A percentile compares a stretch with the other conserved stretches of the same genome.
phyloP scores from a whole-genome alignment of 2,113 vertebrate genomes.

The Cinclus cinclus region DNA sequence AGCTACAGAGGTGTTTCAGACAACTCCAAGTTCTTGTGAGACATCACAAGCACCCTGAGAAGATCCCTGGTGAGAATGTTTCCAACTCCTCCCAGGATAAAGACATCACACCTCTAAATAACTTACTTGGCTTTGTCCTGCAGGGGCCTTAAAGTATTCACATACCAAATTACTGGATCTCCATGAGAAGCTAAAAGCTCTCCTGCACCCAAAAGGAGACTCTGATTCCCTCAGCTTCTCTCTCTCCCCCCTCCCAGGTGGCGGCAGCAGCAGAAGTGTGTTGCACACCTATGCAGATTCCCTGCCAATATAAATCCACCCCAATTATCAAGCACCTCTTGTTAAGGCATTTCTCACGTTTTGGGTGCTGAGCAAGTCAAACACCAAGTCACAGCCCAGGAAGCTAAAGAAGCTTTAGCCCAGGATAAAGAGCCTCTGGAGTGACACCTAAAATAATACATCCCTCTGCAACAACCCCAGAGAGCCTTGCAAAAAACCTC shows the following conservation, averaged over 20 bases:
- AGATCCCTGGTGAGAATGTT: not conserved
- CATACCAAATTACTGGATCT: not conserved
- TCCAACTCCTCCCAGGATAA: not conserved
- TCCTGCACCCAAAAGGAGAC: not conserved
- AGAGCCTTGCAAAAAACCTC: rapidly evolving
- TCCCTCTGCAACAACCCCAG: not conserved
- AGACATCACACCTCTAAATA: not conserved
- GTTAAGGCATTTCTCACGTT: rapidly evolving
- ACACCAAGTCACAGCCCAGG: not conserved
- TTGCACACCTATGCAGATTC: rapidly evolving
- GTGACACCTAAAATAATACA: not conserved
- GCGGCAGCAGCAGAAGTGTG: rapidly evolving
- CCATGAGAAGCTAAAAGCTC: not conserved
- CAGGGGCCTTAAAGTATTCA: not conserved
- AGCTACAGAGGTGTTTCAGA: not conserved
- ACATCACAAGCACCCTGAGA: not conserved
- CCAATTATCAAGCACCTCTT: not conserved
- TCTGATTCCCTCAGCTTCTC: not conserved
- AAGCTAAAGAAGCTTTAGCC: not conserved
- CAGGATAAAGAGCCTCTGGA: too few relatives aligned
- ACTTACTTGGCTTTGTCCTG: not conserved
- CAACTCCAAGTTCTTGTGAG: not conserved
- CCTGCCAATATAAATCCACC: not conserved
- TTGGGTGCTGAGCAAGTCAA: not conserved
- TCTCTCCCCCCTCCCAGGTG: not conserved